Base-by-base conservation (phyloP, 2,888 invertebrate species). In the Nezara viridula region DNA sequence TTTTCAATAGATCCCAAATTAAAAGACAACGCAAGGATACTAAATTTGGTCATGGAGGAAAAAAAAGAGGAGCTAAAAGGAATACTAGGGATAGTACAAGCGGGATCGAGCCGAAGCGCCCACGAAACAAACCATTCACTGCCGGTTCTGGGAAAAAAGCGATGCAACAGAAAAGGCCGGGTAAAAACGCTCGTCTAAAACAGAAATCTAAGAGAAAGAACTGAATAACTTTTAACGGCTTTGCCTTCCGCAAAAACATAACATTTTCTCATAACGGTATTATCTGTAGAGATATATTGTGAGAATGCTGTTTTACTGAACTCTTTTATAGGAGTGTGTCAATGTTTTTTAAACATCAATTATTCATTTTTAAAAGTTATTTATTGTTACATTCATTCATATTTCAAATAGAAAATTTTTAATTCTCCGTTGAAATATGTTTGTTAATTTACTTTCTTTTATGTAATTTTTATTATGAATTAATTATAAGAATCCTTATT, bases 11-110 rank as follows among this genome's bases (percentile, higher is more conserved):
- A 32, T 50, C 86, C 16, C 32, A 32, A 24, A 85, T 40, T 16
- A 95, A 94, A 92, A 94, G 96, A 91, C 94, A 95, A 90, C 94
- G 94, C 92, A 97, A 97, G 92, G 96, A 98, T 92, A 94, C 96
- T 89, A 98, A 97, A 92, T 99, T 96, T 93, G 99, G 99, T 0
- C 98, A 97, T 93, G 99, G 99, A 52, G 99, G 99, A 0, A 98
- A 98, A 92, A 99, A 99, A 94, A 96, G 96, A 92, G 96, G 98
- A 0, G 94, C 95, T 0, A 99, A 99, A 93, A 93, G 95, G 85
- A 99, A 99, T 92, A 98, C 97, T 0, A 96, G 95, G 91, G 95
- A 96, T 0, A 98, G 98, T 91, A 94, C 96, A 0, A 95, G 95
- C 52, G 95, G 96, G 92, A 94, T 95, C 92, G 95, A 95, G 91